These are phyloP conservation scores for Xylota sylvarum DNA, from an alignment of 2,888 invertebrate species.

Conservation along the genomic window DNA sequence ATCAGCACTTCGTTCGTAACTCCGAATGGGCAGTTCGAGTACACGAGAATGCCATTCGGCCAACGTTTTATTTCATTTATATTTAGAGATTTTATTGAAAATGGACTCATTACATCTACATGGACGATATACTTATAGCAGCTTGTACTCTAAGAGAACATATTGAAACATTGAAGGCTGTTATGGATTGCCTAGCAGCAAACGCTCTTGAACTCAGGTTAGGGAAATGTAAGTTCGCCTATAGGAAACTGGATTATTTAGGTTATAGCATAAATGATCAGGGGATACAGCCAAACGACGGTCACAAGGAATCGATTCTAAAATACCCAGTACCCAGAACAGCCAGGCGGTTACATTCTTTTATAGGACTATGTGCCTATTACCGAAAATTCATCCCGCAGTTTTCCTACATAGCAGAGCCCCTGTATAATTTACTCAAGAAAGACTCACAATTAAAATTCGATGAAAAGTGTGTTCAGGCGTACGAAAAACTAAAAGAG, in stretches of 20 bases:
- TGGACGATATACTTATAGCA: constrained; percentile 8
- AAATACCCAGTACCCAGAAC: constrained; percentile 43
- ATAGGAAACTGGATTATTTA: neutral
- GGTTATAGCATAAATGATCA: neutral
- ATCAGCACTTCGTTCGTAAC: neutral
- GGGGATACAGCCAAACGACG: constrained; percentile 25
- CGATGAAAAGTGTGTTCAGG: neutral
- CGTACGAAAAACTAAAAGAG: constrained; percentile 47
- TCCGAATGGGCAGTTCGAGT: neutral
- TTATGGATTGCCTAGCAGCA: constrained; percentile 1
- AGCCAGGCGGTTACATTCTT: constrained; percentile 8
- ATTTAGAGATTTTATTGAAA: neutral
- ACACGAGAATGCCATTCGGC: neutral
- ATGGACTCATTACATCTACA: neutral
- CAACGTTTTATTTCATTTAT: neutral
- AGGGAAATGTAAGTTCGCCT: neutral
- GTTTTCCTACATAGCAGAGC: constrained; percentile 78
- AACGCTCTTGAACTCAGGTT: constrained; percentile 3
- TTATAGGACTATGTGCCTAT: constrained; percentile 59
- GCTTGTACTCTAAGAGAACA: neutral
- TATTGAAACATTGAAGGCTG: neutral
- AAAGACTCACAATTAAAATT: constrained; percentile 43
- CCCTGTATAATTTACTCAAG: constrained; percentile 78
- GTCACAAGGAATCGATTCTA: constrained; percentile 1
- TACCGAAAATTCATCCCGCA: constrained; percentile 52